These are phyloP conservation scores for Mastomys natalensis DNA, from an alignment of 2,113 vertebrate genomes.

Conservation along the genomic window DNA sequence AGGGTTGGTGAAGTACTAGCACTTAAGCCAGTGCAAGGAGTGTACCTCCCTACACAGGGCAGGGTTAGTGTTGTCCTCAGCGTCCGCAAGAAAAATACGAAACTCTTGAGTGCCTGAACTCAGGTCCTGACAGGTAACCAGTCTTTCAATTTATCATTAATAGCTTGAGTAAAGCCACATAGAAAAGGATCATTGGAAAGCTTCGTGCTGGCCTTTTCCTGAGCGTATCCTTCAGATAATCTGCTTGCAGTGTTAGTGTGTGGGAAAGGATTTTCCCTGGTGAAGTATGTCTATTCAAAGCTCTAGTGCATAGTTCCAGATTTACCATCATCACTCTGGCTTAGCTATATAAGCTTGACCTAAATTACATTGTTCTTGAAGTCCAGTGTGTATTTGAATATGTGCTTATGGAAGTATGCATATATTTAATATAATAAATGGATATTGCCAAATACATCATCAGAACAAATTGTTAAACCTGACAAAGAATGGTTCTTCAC, in stretches of 20 bases:
- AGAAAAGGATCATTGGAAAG: constrained; percentile 56
- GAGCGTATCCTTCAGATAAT: constrained; percentile 16
- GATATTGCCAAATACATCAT: constrained; percentile 68
- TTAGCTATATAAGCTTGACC: not conserved
- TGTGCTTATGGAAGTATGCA: not conserved
- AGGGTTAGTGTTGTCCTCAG: constrained; percentile 71
- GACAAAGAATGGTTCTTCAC: constrained; percentile 54
- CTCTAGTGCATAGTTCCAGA: not conserved
- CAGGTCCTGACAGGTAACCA: constrained; percentile 75
- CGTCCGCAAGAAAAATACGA: constrained; percentile 71
- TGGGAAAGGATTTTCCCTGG: not conserved
- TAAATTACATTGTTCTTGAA: not conserved
- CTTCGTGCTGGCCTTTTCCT: constrained; percentile 55
- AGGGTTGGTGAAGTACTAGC: constrained; percentile 79
- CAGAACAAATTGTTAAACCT: constrained; percentile 62
- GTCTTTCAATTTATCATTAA: constrained; percentile 59
- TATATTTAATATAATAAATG: constrained; percentile 62
- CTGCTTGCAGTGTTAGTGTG: constrained; percentile 55
- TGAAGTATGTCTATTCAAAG: not conserved
- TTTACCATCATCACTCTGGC: not conserved
- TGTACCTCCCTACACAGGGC: constrained; percentile 73
- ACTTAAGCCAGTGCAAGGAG: constrained; percentile 76
- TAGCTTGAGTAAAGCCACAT: constrained; percentile 49
- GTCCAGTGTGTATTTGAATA: not conserved
- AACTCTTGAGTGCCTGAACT: constrained; percentile 73